A percentile compares a stretch with the other conserved stretches of the same genome.
Conservation (phyloP, 2,113 vertebrate genomes). For the Engraulis encrasicolus region DNA sequence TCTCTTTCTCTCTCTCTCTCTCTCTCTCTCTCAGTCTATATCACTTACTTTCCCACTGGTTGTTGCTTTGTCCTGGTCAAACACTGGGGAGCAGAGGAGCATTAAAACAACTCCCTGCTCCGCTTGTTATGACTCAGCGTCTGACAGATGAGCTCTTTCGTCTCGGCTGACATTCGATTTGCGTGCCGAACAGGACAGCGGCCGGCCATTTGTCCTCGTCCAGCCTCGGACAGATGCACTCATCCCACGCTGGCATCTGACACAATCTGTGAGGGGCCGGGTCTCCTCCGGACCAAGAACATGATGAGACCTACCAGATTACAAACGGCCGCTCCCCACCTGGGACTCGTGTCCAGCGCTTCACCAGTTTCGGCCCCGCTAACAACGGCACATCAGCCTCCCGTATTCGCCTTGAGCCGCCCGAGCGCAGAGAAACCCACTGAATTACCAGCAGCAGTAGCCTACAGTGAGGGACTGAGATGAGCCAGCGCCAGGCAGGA, state of each 20-base stretch:
- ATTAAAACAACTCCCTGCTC: slow-evolving; percentile 8
- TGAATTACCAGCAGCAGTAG: neutral
- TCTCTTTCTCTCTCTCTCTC: neutral
- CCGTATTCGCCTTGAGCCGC: no score
- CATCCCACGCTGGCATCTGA: slow-evolving; percentile 22
- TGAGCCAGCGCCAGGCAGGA: neutral
- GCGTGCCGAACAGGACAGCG: neutral
- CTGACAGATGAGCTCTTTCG: slow-evolving; percentile 44
- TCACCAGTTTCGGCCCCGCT: neutral
- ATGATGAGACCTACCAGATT: neutral
- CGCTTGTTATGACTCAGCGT: slow-evolving; percentile 27
- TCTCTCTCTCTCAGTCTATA: neutral
- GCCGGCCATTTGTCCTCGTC: slow-evolving; percentile 29
- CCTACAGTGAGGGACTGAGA: neutral
- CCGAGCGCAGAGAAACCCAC: neutral
- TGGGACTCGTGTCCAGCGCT: neutral
- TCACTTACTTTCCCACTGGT: no score
- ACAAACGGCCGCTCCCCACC: slow-evolving; percentile 19
- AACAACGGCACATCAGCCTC: no score
- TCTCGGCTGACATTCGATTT: slow-evolving; percentile 24
- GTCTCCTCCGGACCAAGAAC: neutral
- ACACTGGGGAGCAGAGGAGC: neutral
- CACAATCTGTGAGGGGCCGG: slow-evolving; percentile 16
- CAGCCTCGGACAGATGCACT: slow-evolving; percentile 33
- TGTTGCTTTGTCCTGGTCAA: neutral